A percentile compares a stretch with the other conserved stretches of the same genome.
These are phyloP conservation scores for Portevinia maculata DNA, from an alignment of 2,888 invertebrate genomes.

Conservation along the genomic window DNA sequence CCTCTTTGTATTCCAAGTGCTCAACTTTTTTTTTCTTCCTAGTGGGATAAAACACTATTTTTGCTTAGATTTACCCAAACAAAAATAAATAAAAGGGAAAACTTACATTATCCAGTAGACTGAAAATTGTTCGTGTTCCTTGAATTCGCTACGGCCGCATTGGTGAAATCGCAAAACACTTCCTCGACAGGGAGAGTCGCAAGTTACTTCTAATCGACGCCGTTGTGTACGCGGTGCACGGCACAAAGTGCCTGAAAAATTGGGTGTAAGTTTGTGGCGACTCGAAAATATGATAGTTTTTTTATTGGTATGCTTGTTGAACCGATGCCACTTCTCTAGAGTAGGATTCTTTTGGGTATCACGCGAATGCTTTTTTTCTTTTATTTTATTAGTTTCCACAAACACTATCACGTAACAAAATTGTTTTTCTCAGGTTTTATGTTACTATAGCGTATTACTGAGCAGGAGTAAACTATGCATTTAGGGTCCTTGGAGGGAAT, in stretches of 20 bases:
- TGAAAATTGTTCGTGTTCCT: conserved; percentile 41
- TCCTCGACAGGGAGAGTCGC: conserved; percentile 27
- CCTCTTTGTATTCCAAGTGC: neutral
- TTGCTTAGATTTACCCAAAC: conserved; percentile 13
- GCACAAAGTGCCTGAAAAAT: conserved; percentile 36
- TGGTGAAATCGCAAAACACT: conserved; percentile 39
- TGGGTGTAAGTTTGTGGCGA: conserved; percentile 16
- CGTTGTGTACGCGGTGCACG: conserved; percentile 42
- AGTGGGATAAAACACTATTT: neutral
- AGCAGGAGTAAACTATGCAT: conserved; percentile 50
- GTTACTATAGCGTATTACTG: conserved; percentile 32
- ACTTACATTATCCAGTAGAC: conserved; percentile 69
- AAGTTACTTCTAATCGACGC: conserved; percentile 30
- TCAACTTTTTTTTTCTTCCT: neutral
- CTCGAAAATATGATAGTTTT: conserved; percentile 33
- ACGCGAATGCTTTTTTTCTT: conserved; percentile 49
- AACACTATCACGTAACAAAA: conserved; percentile 71
- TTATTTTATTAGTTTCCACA: conserved; percentile 48
- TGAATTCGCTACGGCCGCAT: conserved; percentile 59
- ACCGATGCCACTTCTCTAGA: conserved; percentile 51
- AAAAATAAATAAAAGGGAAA: conserved; percentile 1
- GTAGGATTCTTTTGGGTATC: conserved; percentile 47
- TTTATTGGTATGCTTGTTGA: conserved; percentile 16
- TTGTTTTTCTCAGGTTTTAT: conserved; percentile 63
- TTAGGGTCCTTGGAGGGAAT: conserved; percentile 66